phyloP scores from a whole-genome alignment of 2,113 vertebrate genomes.

The Myrmecophaga tridactyla region DNA sequence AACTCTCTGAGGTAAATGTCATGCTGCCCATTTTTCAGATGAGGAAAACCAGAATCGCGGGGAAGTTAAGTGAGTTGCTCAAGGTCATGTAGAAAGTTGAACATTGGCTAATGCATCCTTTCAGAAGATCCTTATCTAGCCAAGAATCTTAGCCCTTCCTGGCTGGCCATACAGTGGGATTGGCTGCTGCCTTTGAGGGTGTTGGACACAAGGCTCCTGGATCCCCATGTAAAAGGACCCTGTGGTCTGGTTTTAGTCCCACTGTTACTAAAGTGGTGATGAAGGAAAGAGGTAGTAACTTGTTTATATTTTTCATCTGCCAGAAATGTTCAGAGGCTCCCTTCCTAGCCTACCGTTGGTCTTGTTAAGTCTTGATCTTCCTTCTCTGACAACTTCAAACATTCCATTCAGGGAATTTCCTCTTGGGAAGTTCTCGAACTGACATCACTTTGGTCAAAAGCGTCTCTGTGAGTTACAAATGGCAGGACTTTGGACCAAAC shows the following conservation, averaged over 20 bases:
- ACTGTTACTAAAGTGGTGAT: not conserved
- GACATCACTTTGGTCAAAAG: not conserved
- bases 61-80: not conserved
- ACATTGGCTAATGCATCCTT: not conserved
- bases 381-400: not conserved
- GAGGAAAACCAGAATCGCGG: slow-evolving; percentile 12
- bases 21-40: not conserved
- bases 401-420: not conserved
- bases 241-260: not conserved
- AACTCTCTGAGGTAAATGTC: not conserved
- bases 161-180: not conserved
- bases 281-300: not conserved
- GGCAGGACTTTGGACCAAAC: not conserved
- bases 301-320: not conserved
- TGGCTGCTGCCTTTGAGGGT: not conserved
- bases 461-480: not conserved
- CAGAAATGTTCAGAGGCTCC: not conserved
- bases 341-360: not conserved
- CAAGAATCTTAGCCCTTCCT: not conserved
- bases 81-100: not conserved
- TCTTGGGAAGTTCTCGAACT: not conserved
- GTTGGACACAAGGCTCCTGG: not conserved
- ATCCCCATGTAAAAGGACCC: not conserved
- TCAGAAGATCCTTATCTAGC: not conserved
- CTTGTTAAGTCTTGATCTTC: not conserved